Base-by-base conservation (phyloP, 2,888 invertebrate genomes). In the Exocentrus adspersus region DNA sequence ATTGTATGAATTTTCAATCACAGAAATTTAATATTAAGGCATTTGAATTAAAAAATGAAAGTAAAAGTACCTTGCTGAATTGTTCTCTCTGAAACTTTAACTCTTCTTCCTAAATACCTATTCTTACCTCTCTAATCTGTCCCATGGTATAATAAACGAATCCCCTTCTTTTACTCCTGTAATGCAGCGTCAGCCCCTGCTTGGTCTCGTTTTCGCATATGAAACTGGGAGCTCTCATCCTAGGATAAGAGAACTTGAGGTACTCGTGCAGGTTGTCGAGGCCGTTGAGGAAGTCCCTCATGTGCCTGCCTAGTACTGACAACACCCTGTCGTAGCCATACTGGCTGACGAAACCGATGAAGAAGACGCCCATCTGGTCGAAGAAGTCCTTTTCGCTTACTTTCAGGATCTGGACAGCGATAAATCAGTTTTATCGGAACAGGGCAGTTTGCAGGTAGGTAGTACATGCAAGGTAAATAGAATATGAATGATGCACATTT, bases 131-230 rank as follows among this genome's bases (percentile, higher is more conserved):
- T 79, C 93, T 87, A 70, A 97, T 96, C 83, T 97, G 97, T 1
- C 97, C 98, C 92, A 97, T 97, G 4, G 97, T 96, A 79, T 98
- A 98, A 82, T 95, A 95, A 3, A 97, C 92, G 80, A 96, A 98
- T 0, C 98, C 98, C 67, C 94, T 88, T 68, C 98, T 86, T 81
- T 95, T 96, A 72, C 95, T 96, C 57, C 96, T 87, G 82, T 97
- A 97, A 83, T 98, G 98, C 62, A 98, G 85, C 0, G 95, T 95
- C 66, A 98, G 84, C 0, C 98, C 98, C 77, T 93, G 92, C 60
- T 92, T 87, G 0, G 95, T 94, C 82, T 98, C 98, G 79, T 96
- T 95, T 82, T 97, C 97, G 78, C 97, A 97, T 74, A 97, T 97
- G 81, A 98, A 98, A 57, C 96, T 96, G 0, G 98, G 98, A 0